phyloP scores from a whole-genome alignment of 2,797 vertebrate genomes.

The Gallinago solitaria region DNA sequence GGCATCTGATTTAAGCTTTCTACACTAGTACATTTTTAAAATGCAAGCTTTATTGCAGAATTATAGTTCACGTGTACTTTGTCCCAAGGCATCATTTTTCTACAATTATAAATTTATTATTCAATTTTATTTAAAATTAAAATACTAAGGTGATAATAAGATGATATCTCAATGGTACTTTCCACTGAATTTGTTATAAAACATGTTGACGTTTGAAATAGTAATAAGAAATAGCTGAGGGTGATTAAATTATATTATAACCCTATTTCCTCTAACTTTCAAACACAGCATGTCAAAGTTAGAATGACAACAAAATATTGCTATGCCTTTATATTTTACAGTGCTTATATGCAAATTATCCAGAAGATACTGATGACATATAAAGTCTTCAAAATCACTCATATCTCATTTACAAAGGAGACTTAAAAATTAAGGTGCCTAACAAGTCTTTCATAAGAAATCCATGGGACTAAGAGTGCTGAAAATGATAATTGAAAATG shows the following conservation, averaged over 20 bases:
- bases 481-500: not conserved
- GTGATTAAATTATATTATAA: constrained; percentile 14
- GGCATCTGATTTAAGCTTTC: not conserved
- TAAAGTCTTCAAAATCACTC: not conserved
- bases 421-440: not conserved
- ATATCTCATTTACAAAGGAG: not conserved
- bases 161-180: constrained; percentile 46
- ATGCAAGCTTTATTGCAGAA: not conserved
- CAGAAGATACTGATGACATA: not conserved
- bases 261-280: not conserved
- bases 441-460: not conserved
- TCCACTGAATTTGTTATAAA: constrained; percentile 47
- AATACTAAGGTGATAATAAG: constrained; percentile 29
- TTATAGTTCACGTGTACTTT: not conserved
- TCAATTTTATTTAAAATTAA: constrained; percentile 48
- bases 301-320: not conserved
- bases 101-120: constrained; percentile 30
- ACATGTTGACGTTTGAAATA: constrained; percentile 10
- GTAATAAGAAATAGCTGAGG: not conserved
- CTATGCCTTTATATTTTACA: not conserved
- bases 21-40: not conserved
- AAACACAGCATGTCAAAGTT: not conserved
- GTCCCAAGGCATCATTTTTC: constrained; percentile 27
- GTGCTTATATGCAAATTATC: not conserved
- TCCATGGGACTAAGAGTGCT: not conserved